phyloP scores from a whole-genome alignment of 2,113 vertebrate species.

The Strigops habroptila region DNA sequence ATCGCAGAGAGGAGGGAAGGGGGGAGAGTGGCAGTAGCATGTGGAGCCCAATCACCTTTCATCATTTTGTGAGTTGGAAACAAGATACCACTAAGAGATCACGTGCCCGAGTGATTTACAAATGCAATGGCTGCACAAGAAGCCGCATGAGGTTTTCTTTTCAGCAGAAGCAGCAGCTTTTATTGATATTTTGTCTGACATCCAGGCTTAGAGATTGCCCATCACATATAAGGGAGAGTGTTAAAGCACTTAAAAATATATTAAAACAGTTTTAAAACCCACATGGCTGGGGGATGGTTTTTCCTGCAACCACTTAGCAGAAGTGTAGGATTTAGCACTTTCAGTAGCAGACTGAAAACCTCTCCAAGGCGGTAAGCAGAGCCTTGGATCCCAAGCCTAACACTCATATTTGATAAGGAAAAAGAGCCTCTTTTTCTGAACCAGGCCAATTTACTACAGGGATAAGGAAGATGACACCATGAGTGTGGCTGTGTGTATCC shows the following conservation, averaged over 20 bases:
- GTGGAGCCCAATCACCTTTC: conserved; percentile 78
- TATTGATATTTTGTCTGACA: conserved; percentile 52
- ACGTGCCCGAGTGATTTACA: conserved; percentile 73
- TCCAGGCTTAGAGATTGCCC: conserved; percentile 25
- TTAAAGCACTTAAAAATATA: conserved; percentile 40
- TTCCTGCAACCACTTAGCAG: conserved; percentile 3
- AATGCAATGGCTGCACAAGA: conserved; percentile 31
- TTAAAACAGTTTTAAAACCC: conserved; percentile 41
- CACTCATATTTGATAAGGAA: conserved; percentile 20
- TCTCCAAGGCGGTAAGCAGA: conserved; percentile 27
- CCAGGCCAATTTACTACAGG: conserved; percentile 42
- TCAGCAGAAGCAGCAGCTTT: background rate
- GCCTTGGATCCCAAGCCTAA: background rate
- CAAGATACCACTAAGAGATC: conserved; percentile 76
- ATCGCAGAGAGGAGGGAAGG: conserved; percentile 25
- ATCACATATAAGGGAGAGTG: background rate
- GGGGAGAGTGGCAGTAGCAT: conserved; percentile 70
- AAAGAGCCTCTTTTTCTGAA: conserved; percentile 8
- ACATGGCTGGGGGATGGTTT: conserved; percentile 25
- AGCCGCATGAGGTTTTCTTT: conserved; percentile 18
- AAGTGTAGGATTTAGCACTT: conserved; percentile 53
- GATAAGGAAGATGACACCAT: background rate
- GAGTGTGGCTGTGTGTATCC: background rate
- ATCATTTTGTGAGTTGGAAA: conserved; percentile 78
- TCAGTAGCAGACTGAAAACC: conserved; percentile 21